phyloP scores from a whole-genome alignment of 2,888 invertebrate species.

The Bursaphelenchus okinawaensis region DNA sequence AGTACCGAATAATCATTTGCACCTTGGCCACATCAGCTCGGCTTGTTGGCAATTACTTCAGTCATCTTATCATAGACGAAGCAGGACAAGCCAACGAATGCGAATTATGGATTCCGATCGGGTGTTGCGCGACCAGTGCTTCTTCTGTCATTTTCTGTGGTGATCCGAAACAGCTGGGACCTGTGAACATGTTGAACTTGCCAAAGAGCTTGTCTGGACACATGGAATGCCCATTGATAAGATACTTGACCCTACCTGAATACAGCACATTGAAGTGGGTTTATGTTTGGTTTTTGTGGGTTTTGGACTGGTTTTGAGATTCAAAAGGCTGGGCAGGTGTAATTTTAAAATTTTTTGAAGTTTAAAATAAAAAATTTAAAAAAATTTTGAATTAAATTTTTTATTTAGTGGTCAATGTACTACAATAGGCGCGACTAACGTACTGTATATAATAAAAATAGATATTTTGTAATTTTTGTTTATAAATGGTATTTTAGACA shows the following conservation, averaged over 20 bases:
- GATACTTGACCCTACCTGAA: neutral
- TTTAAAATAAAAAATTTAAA: neutral
- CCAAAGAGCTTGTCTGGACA: constrained; percentile 16
- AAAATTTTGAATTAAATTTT: neutral
- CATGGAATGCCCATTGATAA: constrained; percentile 19
- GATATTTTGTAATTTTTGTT: too few relatives aligned
- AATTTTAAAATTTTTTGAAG: constrained; percentile 24
- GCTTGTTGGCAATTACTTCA: constrained; percentile 27
- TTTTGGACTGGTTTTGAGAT: neutral
- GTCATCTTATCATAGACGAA: constrained; percentile 32
- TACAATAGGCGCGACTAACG: neutral
- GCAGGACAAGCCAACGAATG: constrained; percentile 34
- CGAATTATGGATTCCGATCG: constrained; percentile 30
- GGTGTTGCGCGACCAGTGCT: constrained; percentile 16
- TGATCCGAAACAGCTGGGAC: constrained; percentile 32
- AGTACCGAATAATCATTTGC: neutral
- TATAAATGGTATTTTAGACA: constrained; percentile 20
- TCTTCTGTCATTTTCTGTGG: constrained; percentile 31
- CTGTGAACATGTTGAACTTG: constrained; percentile 22
- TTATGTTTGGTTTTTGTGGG: neutral
- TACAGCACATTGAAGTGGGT: constrained; percentile 4
- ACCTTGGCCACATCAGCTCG: constrained; percentile 13
- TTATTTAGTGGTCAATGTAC: neutral
- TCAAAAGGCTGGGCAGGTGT: constrained; percentile 20
- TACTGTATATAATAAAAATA: too few relatives aligned